Evolutionary conservation across 2,888 invertebrate species (phyloP).

Genomic region (Mythimna pallens): DNA sequence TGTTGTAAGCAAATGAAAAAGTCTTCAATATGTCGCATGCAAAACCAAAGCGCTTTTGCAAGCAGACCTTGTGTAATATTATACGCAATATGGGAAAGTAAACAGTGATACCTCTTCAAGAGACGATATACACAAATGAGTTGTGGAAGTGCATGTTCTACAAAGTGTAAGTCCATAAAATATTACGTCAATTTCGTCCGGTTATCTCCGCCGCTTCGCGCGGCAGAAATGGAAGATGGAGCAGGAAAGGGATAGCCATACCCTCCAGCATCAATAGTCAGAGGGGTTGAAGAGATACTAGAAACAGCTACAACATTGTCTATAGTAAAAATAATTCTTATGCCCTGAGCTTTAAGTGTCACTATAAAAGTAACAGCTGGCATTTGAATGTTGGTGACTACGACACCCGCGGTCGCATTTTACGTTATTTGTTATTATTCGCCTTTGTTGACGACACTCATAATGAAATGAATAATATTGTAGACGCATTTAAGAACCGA

Average conservation of each 20-base stretch:
- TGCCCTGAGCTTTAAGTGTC: constrained; percentile 32
- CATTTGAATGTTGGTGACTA: constrained; percentile 29
- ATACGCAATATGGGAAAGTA: constrained; percentile 54
- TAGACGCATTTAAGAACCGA: constrained; percentile 43
- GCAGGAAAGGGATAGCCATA: constrained; percentile 65
- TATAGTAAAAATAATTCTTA: constrained; percentile 44
- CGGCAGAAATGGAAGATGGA: constrained; percentile 58
- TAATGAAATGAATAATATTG: constrained; percentile 59
- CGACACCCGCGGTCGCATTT: constrained; percentile 51
- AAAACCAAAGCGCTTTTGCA: constrained; percentile 54
- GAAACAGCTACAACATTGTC: constrained; percentile 39
- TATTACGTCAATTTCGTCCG: constrained; percentile 56
- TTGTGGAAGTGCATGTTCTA: constrained; percentile 59
- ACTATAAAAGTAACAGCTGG: constrained; percentile 39
- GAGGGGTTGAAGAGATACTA: constrained; percentile 56
- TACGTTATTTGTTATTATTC: constrained; percentile 64
- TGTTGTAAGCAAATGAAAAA: constrained; percentile 51
- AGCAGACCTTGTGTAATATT: constrained; percentile 51
- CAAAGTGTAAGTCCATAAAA: constrained; percentile 60
- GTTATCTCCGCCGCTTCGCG: constrained; percentile 43
- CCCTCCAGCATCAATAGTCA: constrained; percentile 63
- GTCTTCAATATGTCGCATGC: constrained; percentile 49
- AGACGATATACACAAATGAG: constrained; percentile 57
- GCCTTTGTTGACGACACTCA: constrained; percentile 60
- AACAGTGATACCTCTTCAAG: constrained; percentile 56